phyloP scores from a whole-genome alignment of 2,797 vertebrate genomes.

The Trachops cirrhosus region DNA sequence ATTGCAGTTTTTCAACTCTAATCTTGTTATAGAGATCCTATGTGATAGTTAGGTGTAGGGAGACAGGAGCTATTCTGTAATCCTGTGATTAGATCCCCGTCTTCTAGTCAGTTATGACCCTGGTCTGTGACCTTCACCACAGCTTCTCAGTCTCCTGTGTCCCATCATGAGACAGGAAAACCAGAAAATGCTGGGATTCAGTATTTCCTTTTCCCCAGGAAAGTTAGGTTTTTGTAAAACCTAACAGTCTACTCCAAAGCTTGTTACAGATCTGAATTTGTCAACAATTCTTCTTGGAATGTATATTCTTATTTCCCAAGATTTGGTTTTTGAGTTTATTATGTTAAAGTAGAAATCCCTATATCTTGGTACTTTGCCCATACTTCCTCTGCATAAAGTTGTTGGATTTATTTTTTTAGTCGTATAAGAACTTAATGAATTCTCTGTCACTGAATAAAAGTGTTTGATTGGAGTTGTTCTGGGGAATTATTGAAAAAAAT shows the following conservation, averaged over 20 bases:
- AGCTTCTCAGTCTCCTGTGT: neutral
- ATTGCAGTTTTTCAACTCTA: neutral
- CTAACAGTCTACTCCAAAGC: neutral
- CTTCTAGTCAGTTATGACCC: neutral
- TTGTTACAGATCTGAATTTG: neutral
- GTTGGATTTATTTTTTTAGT: neutral
- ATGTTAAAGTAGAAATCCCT: neutral
- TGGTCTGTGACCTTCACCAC: neutral
- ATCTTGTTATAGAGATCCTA: neutral
- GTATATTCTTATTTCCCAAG: neutral
- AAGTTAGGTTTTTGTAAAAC: neutral
- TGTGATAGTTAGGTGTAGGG: too few species aligned
- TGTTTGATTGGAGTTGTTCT: neutral
- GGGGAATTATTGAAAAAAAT: neutral
- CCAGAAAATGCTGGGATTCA: neutral
- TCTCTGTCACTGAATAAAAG: neutral
- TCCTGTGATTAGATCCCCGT: neutral
- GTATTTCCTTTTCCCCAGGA: neutral
- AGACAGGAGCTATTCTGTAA: neutral
- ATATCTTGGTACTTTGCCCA: neutral
- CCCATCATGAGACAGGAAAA: neutral
- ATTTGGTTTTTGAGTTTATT: neutral
- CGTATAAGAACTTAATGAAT: neutral
- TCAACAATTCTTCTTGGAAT: neutral
- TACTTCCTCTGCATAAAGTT: rapidly evolving